phyloP scores from a whole-genome alignment of 2,797 vertebrate species.

The Gambelia wislizenii region DNA sequence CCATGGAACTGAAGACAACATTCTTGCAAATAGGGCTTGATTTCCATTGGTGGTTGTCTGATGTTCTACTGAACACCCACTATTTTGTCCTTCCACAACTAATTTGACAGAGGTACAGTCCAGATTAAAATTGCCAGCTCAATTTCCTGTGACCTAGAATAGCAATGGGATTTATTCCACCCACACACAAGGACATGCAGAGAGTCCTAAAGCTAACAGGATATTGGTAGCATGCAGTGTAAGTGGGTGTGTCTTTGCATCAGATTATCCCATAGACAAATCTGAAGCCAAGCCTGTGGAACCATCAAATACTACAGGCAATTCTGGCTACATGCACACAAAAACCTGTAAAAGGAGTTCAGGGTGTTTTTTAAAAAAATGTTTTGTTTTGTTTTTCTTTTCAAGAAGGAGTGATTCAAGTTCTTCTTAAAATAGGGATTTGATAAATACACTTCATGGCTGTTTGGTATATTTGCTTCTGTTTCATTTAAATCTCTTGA shows the following conservation, averaged over 20 bases:
- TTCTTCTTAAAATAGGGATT: background rate
- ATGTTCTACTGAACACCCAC: background rate
- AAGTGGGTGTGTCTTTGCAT: background rate
- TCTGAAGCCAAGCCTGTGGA: background rate
- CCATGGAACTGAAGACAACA: background rate
- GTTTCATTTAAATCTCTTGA: background rate
- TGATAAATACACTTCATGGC: background rate
- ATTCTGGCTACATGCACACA: background rate
- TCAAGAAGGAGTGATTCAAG: too few relatives aligned
- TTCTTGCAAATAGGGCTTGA: background rate
- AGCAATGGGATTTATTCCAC: slow-evolving; percentile 26
- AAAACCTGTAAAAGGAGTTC: background rate
- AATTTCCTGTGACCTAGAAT: slow-evolving; percentile 32
- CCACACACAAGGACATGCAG: background rate
- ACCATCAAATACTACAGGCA: background rate
- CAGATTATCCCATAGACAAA: background rate
- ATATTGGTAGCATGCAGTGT: background rate
- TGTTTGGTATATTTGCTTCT: background rate
- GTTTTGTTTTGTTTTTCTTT: too few relatives aligned
- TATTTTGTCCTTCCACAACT: background rate
- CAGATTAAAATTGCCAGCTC: slow-evolving; percentile 26
- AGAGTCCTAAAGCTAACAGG: slow-evolving; percentile 7
- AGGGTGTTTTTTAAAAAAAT: too few relatives aligned
- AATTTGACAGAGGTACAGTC: background rate
- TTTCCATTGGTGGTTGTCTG: background rate